Evolutionary conservation across 2,888 invertebrate genomes (phyloP).

Genomic region (Clusia tigrina): DNA sequence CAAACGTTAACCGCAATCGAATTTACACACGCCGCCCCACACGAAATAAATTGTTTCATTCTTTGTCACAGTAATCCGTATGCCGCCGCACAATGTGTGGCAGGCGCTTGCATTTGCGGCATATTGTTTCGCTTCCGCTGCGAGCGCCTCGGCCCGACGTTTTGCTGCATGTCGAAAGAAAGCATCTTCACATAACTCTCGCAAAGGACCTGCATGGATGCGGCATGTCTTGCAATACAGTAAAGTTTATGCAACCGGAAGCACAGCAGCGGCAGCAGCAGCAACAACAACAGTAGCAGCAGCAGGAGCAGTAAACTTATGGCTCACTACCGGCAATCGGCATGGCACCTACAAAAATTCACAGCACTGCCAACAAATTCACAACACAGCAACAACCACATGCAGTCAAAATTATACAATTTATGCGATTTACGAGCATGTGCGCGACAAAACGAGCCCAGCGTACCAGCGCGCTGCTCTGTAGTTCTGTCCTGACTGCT

Average conservation of each 20-base stretch:
- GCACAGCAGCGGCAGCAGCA: background rate
- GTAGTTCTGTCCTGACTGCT: no score
- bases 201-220: constrained; percentile 1
- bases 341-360: constrained; percentile 10
- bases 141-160: constrained; percentile 14
- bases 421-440: constrained; percentile 11
- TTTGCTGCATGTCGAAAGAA: constrained; percentile 17
- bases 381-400: constrained; percentile 42
- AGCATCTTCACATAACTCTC: constrained; percentile 5
- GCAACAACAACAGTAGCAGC: no score
- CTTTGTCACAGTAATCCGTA: constrained; percentile 21
- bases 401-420: constrained; percentile 40
- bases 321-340: background rate
- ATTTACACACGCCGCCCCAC: background rate
- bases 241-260: background rate
- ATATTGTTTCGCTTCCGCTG: constrained; percentile 16
- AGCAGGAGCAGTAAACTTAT: no score
- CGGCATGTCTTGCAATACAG: background rate
- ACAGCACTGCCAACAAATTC: no score
- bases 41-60: constrained; percentile 8
- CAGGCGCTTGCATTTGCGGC: constrained; percentile 6
- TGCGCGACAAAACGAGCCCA: background rate
- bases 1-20: background rate
- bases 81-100: constrained; percentile 17
- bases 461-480: no score